phyloP scores from a whole-genome alignment of 2,113 vertebrate species.

The Choloepus hoffmanni region DNA sequence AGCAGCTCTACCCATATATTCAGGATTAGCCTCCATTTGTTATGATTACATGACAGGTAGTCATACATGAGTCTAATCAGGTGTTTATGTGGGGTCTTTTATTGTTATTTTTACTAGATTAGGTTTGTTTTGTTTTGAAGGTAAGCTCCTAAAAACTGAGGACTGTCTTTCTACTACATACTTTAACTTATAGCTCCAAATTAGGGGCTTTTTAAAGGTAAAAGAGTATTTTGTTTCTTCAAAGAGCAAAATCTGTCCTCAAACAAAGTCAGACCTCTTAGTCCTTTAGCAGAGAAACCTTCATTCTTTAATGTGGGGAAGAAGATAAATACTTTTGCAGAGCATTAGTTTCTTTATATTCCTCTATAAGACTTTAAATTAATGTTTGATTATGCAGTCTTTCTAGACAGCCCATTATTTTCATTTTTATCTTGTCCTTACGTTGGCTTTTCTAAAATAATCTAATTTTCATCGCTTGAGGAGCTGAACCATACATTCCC shows the following conservation, averaged over 20 bases:
- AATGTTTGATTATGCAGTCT: conserved; percentile 58
- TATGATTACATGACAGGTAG: not conserved
- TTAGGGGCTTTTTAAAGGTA: not conserved
- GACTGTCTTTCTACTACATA: not conserved
- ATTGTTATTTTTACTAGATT: not conserved
- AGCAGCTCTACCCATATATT: not conserved
- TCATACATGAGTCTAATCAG: not conserved
- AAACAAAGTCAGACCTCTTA: not conserved
- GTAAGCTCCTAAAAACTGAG: not conserved
- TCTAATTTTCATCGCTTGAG: conserved; percentile 63
- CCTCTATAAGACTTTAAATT: conserved; percentile 46
- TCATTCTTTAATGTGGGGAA: not conserved
- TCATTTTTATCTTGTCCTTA: conserved; percentile 73
- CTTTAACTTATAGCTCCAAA: not conserved
- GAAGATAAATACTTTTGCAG: not conserved
- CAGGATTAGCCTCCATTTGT: not conserved
- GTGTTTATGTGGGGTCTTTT: no score
- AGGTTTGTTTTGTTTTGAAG: conserved; percentile 7
- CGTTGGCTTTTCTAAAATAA: conserved; percentile 80
- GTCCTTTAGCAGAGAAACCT: not conserved
- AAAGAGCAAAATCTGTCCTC: conserved; percentile 15
- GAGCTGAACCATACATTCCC: conserved; percentile 63
- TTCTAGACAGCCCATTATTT: conserved; percentile 56
- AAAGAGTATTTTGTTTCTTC: not conserved
- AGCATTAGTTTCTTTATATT: conserved; percentile 39